These are phyloP conservation scores for Pseudanteris insignis DNA, from an alignment of 2,888 invertebrate species.

Conservation along the genomic window DNA sequence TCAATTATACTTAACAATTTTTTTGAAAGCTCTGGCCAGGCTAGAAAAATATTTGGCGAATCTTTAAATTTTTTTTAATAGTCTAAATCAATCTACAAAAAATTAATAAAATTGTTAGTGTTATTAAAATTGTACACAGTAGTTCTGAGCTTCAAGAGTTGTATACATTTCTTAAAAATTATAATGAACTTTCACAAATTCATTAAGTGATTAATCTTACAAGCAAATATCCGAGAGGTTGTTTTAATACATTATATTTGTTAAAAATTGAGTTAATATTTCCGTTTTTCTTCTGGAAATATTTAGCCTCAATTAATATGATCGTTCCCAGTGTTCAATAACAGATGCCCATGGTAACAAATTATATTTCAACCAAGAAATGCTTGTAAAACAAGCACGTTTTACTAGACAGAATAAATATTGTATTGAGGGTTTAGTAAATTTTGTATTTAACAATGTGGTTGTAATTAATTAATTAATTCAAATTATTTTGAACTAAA, in stretches of 20 bases:
- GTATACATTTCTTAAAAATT: too few species aligned
- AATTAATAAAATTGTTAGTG: too few species aligned
- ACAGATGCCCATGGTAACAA: slow-evolving; percentile 1
- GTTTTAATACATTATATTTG: slow-evolving; percentile 4
- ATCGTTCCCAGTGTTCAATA: slow-evolving; percentile 3
- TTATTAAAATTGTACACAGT: too few species aligned
- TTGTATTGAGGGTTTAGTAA: not conserved
- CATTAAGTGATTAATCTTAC: not conserved
- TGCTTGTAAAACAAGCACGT: too few species aligned
- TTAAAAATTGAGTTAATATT: slow-evolving; percentile 3
- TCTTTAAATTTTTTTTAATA: not conserved
- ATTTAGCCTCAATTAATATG: not conserved
- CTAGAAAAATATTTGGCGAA: not conserved
- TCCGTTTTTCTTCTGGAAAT: not conserved
- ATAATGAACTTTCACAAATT: too few species aligned
- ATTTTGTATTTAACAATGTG: too few species aligned
- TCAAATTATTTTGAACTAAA: too few species aligned
- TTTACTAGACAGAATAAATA: too few species aligned
- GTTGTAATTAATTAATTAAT: too few species aligned
- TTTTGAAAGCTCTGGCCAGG: not conserved
- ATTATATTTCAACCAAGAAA: slow-evolving; percentile 3
- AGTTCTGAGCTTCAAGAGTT: too few species aligned
- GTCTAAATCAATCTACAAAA: not conserved
- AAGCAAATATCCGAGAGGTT: slow-evolving; percentile 6
- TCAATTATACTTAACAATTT: not conserved